Conservation (phyloP, 2,888 invertebrate species). For the Ecliptopera silaceata region DNA sequence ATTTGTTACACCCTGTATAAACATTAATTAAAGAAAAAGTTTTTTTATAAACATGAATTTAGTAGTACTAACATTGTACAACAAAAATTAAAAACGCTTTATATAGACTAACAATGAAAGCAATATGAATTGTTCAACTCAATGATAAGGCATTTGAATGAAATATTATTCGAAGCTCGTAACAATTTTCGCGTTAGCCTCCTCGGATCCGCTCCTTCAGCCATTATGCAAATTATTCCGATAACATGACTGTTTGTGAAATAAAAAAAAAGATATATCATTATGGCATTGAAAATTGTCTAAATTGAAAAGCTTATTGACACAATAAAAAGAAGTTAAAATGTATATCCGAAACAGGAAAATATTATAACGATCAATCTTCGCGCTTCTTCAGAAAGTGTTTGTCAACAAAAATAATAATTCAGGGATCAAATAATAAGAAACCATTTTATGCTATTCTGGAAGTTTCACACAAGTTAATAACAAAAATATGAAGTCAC, state of each 20-base stretch:
- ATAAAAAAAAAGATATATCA: conserved; percentile 1
- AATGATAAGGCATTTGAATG: conserved; percentile 18
- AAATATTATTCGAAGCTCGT: conserved; percentile 28
- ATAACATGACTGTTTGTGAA: conserved; percentile 30
- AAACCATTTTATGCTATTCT: not conserved
- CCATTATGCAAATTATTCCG: conserved; percentile 34
- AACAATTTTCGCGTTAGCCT: conserved; percentile 30
- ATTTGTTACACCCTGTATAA: too few relatives aligned
- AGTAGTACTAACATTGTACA: too few relatives aligned
- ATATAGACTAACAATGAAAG: conserved; percentile 5
- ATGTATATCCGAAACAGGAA: conserved; percentile 11
- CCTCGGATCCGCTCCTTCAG: conserved; percentile 14
- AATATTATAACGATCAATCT: conserved; percentile 27
- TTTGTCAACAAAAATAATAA: conserved; percentile 24
- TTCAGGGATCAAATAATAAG: not conserved
- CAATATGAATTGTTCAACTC: too few relatives aligned
- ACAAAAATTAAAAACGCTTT: not conserved
- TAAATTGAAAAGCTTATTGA: conserved; percentile 12
- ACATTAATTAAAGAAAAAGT: too few relatives aligned
- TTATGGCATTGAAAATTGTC: conserved; percentile 1
- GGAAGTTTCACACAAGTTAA: not conserved
- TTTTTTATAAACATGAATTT: too few relatives aligned
- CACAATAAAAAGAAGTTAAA: conserved; percentile 7
- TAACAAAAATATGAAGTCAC: conserved; percentile 29
- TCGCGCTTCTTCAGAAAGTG: conserved; percentile 18